These are phyloP conservation scores for Furcula furcula DNA, from an alignment of 2,888 invertebrate species.

Conservation along the genomic window DNA sequence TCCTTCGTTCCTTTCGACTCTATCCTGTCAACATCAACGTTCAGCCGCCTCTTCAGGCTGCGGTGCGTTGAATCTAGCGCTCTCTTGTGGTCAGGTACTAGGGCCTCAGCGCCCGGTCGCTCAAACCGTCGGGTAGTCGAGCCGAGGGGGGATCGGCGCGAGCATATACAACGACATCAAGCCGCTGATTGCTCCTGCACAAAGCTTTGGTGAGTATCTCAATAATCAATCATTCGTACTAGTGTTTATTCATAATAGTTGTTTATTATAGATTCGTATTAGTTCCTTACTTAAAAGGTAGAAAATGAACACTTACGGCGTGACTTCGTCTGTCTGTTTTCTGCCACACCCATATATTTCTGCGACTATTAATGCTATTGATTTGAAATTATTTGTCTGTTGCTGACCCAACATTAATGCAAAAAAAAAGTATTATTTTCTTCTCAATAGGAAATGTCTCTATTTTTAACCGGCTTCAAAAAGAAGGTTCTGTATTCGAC, in stretches of 20 bases:
- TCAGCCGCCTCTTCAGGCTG: constrained; percentile 44
- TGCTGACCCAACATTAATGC: no score
- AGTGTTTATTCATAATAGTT: background rate
- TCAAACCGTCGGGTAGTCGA: constrained; percentile 68
- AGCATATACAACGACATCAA: constrained; percentile 57
- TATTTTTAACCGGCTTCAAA: no score
- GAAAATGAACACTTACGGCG: no score
- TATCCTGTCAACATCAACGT: constrained; percentile 32
- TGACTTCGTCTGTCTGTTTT: no score
- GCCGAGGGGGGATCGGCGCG: constrained; percentile 76
- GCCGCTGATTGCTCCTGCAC: constrained; percentile 67
- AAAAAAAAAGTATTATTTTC: no score
- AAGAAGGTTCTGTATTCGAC: no score
- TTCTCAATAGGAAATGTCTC: no score
- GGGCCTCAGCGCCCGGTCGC: constrained; percentile 79
- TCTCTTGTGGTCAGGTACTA: constrained; percentile 76
- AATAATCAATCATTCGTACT: background rate
- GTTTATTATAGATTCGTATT: background rate
- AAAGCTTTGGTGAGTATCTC: constrained; percentile 61
- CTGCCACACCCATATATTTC: no score
- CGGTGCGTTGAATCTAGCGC: constrained; percentile 52
- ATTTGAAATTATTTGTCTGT: no score
- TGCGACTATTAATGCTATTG: no score
- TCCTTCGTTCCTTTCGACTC: background rate
- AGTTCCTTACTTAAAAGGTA: no score